Percentiles rank a stretch among this genome's conserved stretches.
Conservation (phyloP, 2,113 vertebrate species). For the Cryptotis parvus region DNA sequence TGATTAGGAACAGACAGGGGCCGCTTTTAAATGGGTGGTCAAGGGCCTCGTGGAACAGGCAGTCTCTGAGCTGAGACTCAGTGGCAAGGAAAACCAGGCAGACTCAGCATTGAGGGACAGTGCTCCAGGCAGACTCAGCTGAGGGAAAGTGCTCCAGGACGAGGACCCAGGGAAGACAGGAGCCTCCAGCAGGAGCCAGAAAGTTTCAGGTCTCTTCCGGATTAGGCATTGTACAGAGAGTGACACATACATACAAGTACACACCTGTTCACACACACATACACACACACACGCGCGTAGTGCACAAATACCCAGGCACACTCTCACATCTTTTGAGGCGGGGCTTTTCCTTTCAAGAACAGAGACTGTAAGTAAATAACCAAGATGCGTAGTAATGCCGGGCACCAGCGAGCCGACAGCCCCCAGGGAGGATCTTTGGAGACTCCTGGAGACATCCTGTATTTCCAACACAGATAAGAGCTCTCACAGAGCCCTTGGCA, state of each 20-base stretch:
- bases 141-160: background rate
- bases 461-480: background rate
- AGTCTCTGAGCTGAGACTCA: background rate
- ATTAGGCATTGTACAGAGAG: rapidly evolving
- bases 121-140: background rate
- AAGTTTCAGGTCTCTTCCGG: background rate
- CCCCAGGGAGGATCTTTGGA: background rate
- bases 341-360: background rate
- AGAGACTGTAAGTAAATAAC: no score
- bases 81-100: background rate
- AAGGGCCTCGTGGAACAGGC: background rate
- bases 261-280: no score
- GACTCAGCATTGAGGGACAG: background rate
- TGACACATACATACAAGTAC: no score
- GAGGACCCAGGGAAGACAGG: background rate
- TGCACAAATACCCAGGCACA: rapidly evolving
- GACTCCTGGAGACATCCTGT: background rate
- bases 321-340: no score
- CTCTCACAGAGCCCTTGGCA: background rate
- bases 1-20: background rate
- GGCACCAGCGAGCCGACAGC: background rate
- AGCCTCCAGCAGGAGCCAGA: background rate
- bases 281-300: no score
- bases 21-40: background rate
- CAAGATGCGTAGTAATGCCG: no score